Base-by-base conservation (phyloP, 2,888 invertebrate species). In the Euphydryas editha region DNA sequence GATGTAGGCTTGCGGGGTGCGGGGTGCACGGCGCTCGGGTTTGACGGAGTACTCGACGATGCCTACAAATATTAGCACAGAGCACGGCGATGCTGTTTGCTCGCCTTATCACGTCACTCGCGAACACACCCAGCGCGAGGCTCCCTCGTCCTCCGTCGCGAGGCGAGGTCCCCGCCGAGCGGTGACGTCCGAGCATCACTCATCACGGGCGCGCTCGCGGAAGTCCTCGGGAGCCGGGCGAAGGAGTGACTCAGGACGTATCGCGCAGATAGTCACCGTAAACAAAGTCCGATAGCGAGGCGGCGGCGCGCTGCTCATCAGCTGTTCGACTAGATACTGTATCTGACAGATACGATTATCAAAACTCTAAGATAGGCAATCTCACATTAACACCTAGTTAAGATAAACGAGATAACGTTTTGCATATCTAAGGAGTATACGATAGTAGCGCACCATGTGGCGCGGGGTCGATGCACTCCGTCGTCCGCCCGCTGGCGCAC, bases 321-420 rank as follows among this genome's bases (percentile, higher is more conserved):
- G 79, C 83, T 81, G 81, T 77, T 79, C 76, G 60, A 73, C 79
- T 81, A 87, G 87, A 86, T 87, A 86, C 81, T 77, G 82, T 89
- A 89, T 88, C 88, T 86, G 81, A 78, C 80, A 87, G 89, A 87
- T 88, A 88, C 85, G 86, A 87, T 86, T 88, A 90, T 90, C 90
- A 84, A 79, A 82, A 82, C 82, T 82, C 80, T 84, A 83, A 90
- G 90, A 90, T 91, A 91, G 85, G 88, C 84, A 76, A 77, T 80
- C 84, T 81, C 86, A 87, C 85, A 90, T 91, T 90, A 90, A 82
- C 90, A 79, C 82, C 85, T 90, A 88, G 90, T 91, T 91, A 86
- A 91, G 90, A 92, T 92, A 92, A 89, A 87, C 76, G 78, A 90
- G 92, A 92, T 92, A 92, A 90, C 90, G 83, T 83, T 90, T 89